A percentile compares a stretch with the other conserved stretches of the same genome.
Evolutionary conservation across 2,113 vertebrate species (phyloP).

Genomic region (Brachirus orientalis): DNA sequence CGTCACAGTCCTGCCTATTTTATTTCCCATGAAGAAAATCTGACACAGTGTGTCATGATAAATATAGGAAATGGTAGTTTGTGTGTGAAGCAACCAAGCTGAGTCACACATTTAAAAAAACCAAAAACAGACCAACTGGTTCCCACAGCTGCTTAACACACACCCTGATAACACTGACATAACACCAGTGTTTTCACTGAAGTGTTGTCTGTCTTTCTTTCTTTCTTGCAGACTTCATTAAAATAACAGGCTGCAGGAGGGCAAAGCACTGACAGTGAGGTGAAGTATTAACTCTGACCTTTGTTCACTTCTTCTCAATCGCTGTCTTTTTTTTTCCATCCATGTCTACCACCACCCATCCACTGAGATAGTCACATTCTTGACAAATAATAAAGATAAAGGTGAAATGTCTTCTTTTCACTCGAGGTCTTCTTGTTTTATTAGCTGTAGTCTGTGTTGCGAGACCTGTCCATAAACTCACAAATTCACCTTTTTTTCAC

Average conservation of each 20-base stretch:
- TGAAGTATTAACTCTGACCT: slow-evolving; percentile 62
- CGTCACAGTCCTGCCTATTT: no score
- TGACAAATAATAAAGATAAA: slow-evolving; percentile 38
- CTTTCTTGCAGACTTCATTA: slow-evolving; percentile 17
- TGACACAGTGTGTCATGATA: neutral
- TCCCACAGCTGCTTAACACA: neutral
- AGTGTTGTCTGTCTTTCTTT: slow-evolving; percentile 45
- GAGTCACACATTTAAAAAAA: neutral
- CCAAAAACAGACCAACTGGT: neutral
- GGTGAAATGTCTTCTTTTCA: neutral
- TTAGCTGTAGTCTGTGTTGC: neutral
- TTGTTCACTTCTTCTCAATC: slow-evolving; percentile 37
- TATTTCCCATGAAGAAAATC: no score
- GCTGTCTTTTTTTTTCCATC: slow-evolving; percentile 30
- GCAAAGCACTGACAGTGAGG: slow-evolving; percentile 18
- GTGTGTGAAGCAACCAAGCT: neutral
- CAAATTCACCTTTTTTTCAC: neutral
- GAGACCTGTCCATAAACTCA: neutral
- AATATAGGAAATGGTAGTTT: neutral
- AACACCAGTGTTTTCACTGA: slow-evolving; percentile 40
- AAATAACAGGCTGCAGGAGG: slow-evolving; percentile 33
- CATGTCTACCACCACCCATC: neutral
- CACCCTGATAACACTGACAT: slow-evolving; percentile 10
- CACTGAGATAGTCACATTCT: slow-evolving; percentile 25
- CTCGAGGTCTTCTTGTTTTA: slow-evolving; percentile 1